Base-by-base conservation (phyloP, 2,888 invertebrate species). In the Synergus itoensis region DNA sequence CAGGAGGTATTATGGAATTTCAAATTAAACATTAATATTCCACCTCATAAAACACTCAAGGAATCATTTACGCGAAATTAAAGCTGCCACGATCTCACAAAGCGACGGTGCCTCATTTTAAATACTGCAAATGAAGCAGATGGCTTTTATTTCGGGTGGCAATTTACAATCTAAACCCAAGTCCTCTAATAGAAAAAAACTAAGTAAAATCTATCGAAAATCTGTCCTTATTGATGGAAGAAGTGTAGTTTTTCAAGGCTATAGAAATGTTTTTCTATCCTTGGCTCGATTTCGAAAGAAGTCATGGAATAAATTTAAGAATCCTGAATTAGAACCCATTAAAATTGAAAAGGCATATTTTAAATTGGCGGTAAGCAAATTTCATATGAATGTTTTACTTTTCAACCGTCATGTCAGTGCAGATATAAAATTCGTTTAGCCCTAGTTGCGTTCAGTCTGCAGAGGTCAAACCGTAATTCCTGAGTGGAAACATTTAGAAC, bases 401-500 rank as follows among this genome's bases (percentile, higher is more conserved):
- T 9, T 43, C 1, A 43, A 40, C 11, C 11, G 4, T 40, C 1
- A 3, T n/a, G 18, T n/a, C 16, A 28, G 28, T 9, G 28, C 12
- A 4, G 12, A 16, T 43, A 4, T 9, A 28, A 69, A 45, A 45
- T n/a, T 21, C 14, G 16, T 28, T 36, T 48, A 28, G 36, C 0
- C 48, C 69, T 45, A 36, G 48, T 28, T 69, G 48, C 9, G 57
- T 28, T 69, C 0, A 21, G 12, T 77, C 80, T 78, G 81, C 67
- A 78, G 79, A 75, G 67, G 77, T 77, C 64, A 48, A 75, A 75
- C 80, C 78, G 45, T 48, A 69, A 48, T 69, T 69, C 21, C 45
- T 73, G 65, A 75, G 75, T 79, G 82, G 79, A 81, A 84, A 82
- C 82, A 81, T 81, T 86, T 84, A 80, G 77, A 78, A 67, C 81